Conservation (phyloP, 1,140 invertebrate species). For the Dendrolimus kikuchii region DNA sequence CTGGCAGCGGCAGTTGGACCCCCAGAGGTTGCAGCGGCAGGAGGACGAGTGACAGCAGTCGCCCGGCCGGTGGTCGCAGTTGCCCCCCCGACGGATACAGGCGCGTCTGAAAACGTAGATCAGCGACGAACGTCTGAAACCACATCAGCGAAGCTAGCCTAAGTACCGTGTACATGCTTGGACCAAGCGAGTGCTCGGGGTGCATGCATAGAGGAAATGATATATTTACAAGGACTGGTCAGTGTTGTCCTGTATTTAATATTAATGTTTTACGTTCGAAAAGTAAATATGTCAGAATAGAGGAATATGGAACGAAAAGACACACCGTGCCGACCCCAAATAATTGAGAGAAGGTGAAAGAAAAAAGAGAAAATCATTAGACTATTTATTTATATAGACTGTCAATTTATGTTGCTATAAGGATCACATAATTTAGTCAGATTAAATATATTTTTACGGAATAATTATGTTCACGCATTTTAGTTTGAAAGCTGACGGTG, state of each 20-base stretch:
- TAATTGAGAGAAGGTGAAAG: neutral
- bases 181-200: neutral
- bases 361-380: neutral
- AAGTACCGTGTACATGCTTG: conserved; percentile 36
- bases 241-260: too few relatives aligned
- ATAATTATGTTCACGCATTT: too few relatives aligned
- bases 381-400: neutral
- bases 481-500: neutral
- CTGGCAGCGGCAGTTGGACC: conserved; percentile 91
- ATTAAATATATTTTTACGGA: too few relatives aligned
- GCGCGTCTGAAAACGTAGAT: conserved; percentile 90
- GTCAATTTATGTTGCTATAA: too few relatives aligned
- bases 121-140: conserved; percentile 87
- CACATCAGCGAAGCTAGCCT: conserved; percentile 68
- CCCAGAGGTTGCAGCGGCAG: conserved; percentile 93
- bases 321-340: too few relatives aligned
- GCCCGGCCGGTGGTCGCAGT: conserved; percentile 88
- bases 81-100: conserved; percentile 84
- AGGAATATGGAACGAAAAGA: too few relatives aligned
- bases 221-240: too few relatives aligned
- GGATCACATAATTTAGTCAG: too few relatives aligned
- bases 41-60: conserved; percentile 90
- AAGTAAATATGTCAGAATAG: too few relatives aligned
- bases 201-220: conserved; percentile 1
- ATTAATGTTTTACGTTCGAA: too few relatives aligned